Evolutionary conservation across 2,888 invertebrate species (phyloP), one percentile per base, ranked within the genome.

Genomic region (Pyrrhia umbra): DNA sequence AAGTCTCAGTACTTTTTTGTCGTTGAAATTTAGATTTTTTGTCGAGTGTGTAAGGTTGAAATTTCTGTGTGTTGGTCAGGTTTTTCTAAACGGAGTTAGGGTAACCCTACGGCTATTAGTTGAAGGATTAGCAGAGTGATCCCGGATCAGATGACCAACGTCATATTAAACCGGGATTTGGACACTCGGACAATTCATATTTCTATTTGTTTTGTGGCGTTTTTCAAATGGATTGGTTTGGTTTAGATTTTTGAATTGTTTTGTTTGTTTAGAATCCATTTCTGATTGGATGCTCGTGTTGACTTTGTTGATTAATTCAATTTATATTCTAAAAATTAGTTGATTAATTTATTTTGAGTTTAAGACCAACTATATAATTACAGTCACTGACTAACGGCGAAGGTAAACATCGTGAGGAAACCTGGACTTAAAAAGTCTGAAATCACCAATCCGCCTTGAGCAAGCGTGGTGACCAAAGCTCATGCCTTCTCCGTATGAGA

Each of bases 71-170:
- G 6, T 6, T 21, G n/a, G 9, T 16, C 27, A 8, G 49, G 61
- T 70, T 68, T 57, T 72, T 76, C 75, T 75, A 81, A 82, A 83
- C 80, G 78, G 79, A 84, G 82, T 79, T 65, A 75, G 79, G 68
- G 77, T 83, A 79, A 72, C 87, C 87, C 81, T 55, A 70, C 77
- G 89, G 92, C 92, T 92, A 93, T 94, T 94, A 94, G 93, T 90
- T 92, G 88, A 66, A 81, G 93, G 93, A 94, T 95, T 94, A 94
- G 88, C 82, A 85, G 83, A 85, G 80, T 91, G 90, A 94, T 90
- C 93, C 91, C 68, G 92, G 89, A 88, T 92, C 85, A 88, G 91
- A 90, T 94, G 94, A 94, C 94, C 94, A 91, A 86, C 90, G 92
- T 87, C 91, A 91, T 88, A 92, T 91, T 92, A 92, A 92, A 90